phyloP scores from a whole-genome alignment of 53 echinoderm and acorn worm genomes.

The Paracentrotus lividus region DNA sequence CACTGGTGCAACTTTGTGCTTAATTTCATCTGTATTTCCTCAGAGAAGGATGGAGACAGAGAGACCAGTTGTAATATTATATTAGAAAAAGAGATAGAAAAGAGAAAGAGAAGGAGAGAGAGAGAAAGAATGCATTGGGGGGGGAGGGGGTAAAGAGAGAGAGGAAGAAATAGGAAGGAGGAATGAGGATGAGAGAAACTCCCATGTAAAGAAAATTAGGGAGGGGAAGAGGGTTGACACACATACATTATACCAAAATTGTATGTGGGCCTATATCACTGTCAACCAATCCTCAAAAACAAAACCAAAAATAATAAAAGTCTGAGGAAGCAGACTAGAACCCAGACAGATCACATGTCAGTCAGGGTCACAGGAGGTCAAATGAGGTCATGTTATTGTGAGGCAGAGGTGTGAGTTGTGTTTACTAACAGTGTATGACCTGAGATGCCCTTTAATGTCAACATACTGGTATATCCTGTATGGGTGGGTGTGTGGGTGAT shows the following conservation, averaged over 20 bases:
- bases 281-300: no score
- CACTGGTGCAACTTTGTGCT: no score
- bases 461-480: background rate
- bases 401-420: background rate
- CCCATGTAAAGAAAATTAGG: no score
- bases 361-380: slow-evolving; percentile 27
- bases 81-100: background rate
- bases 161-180: background rate
- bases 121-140: background rate
- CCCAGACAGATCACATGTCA: slow-evolving; percentile 13
- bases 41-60: background rate
- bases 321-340: slow-evolving; percentile 1
- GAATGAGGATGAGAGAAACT: background rate
- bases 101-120: background rate
- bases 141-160: background rate
- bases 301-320: background rate
- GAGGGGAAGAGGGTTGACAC: no score
- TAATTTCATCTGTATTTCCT: no score
- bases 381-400: slow-evolving; percentile 7
- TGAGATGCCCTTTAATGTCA: slow-evolving; percentile 2
- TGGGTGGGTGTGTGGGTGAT: background rate
- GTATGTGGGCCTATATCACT: no score
- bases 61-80: background rate
- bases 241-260: no score
- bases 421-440: slow-evolving; percentile 39